phyloP scores from a whole-genome alignment of 2,888 invertebrate species.

The Cylindroiulus punctatus region DNA sequence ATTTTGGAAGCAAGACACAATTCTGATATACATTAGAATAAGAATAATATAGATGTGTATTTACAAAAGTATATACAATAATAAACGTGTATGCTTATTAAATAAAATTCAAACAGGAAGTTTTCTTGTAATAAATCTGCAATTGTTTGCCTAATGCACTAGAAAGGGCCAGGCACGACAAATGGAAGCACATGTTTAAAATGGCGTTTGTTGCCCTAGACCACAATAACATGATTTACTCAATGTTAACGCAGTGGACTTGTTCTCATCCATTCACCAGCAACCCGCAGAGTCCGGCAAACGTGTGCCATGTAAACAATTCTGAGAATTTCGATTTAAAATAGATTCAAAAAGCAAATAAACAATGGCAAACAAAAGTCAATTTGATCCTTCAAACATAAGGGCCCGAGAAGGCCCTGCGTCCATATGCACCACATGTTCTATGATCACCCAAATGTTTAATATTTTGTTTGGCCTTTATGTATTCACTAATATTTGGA shows the following conservation, averaged over 20 bases:
- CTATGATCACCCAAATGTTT: too few relatives aligned
- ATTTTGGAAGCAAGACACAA: neutral
- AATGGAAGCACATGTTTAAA: slow-evolving; percentile 20
- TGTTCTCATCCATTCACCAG: neutral
- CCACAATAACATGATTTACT: neutral
- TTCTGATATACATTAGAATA: neutral
- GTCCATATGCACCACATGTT: too few relatives aligned
- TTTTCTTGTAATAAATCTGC: neutral
- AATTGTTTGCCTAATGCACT: neutral
- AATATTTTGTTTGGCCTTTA: too few relatives aligned
- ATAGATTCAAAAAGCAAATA: neutral
- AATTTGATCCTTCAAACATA: too few relatives aligned
- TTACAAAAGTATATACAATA: slow-evolving; percentile 37
- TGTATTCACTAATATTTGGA: too few relatives aligned
- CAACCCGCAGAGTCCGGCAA: neutral
- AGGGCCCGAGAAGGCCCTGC: too few relatives aligned
- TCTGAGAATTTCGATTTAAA: too few relatives aligned
- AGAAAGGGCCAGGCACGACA: slow-evolving; percentile 28
- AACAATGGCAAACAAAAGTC: too few relatives aligned
- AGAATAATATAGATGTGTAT: slow-evolving; percentile 32
- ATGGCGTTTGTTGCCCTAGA: slow-evolving; percentile 1
- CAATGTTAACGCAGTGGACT: neutral
- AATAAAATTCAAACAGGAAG: slow-evolving; percentile 6
- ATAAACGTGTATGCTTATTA: slow-evolving; percentile 39
- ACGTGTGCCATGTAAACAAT: too few relatives aligned